Conservation (phyloP, 2,113 vertebrate genomes). For the Alectura lathami region DNA sequence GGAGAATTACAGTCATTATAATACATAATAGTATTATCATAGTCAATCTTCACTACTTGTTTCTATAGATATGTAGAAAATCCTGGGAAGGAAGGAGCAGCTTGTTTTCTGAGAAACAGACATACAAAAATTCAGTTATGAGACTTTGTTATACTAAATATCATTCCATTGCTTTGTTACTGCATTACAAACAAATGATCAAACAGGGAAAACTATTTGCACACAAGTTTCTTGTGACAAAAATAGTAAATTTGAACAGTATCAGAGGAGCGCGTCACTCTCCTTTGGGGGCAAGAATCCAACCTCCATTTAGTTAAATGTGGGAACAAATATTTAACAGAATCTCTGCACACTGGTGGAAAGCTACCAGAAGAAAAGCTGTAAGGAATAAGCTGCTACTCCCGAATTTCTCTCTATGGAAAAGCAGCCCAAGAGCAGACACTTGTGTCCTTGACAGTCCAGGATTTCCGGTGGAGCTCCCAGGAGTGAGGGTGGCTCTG, state of each 20-base stretch:
- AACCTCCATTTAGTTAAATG: neutral
- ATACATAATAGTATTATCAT: neutral
- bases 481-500: fast-evolving
- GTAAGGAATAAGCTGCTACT: neutral
- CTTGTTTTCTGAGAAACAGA: neutral
- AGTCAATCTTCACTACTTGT: neutral
- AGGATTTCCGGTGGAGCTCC: neutral
- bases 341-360: neutral
- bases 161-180: neutral
- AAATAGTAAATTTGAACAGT: neutral
- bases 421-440: neutral
- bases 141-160: neutral
- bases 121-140: neutral
- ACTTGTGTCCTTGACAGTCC: neutral
- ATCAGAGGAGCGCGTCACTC: neutral
- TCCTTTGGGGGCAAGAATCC: neutral
- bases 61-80: neutral
- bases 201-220: neutral
- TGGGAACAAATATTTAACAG: neutral
- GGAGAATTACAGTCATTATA: neutral
- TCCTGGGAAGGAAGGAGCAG: neutral
- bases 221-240: neutral
- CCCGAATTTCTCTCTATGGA: neutral
- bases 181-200: neutral
- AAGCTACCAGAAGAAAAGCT: neutral